Base-by-base conservation (phyloP, 1,140 invertebrate genomes). In the Drosophila leontia region DNA sequence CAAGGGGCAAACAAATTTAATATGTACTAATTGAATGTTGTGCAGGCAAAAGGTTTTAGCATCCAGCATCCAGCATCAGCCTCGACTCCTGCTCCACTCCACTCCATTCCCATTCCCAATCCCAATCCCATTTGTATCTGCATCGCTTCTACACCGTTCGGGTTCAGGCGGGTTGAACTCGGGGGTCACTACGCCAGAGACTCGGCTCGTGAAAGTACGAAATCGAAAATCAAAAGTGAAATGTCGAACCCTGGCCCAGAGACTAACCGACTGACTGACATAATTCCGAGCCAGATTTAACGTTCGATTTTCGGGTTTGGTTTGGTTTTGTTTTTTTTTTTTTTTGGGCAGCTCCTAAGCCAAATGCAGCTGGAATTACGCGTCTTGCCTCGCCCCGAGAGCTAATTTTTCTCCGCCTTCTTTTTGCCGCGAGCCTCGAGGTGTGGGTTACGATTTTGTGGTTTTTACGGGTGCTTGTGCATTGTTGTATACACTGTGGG, bases 21-120 rank as follows among this genome's bases (percentile, higher is more conserved):
- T 84, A 84, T 83, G 76, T 75, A 84, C 82, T 84, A 84, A 84
- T 84, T 84, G 82, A 83, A 84, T 84, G 72, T 84, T 84, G 82
- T 82, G 80, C 75, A 82, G 67, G 42, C 74, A 65, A 58, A 68
- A 60, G 67, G 53, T 32, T 59, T 59, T 57, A 41, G 51, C 51
- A 23, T 47, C 50, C n/a, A 56, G 50, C 50, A 19, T 19, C 61
- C 61, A 41, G 51, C 61, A 35, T 37, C 32, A 35, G 51, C 17
- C 4, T 23, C 34, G 34, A 42, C 72, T 70, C 39, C 35, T 37
- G 15, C 32, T 39, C 50, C 41, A 37, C 62, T 42, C 45, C 45
- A 34, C 29, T 41, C 39, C 62, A 67, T n/a, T 23, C 32, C 41
- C 62, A 68, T 0, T 29, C n/a, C 41, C 60, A 39, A 11, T 32